These are phyloP conservation scores for Myathropa florea DNA, from an alignment of 2,888 invertebrate species.

Conservation along the genomic window DNA sequence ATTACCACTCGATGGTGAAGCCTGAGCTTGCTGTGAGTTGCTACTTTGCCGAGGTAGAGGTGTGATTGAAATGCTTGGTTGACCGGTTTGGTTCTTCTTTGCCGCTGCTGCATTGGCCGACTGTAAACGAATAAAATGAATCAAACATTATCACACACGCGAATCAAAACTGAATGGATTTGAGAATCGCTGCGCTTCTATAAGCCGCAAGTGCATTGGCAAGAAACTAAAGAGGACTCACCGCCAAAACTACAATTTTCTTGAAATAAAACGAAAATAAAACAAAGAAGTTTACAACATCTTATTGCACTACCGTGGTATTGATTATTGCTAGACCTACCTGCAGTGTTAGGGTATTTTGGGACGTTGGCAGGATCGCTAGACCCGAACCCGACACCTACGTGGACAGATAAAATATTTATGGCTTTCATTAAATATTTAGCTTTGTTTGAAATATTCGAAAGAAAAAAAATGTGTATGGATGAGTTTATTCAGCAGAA, in stretches of 20 bases:
- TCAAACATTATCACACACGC: neutral
- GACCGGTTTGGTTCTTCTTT: constrained; percentile 80
- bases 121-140: constrained; percentile 37
- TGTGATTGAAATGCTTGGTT: constrained; percentile 95
- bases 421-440: constrained; percentile 47
- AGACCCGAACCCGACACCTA: constrained; percentile 74
- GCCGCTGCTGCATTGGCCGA: constrained; percentile 72
- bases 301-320: constrained; percentile 8
- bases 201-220: constrained; percentile 25
- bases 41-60: constrained; percentile 88
- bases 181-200: constrained; percentile 7
- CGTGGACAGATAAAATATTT: constrained; percentile 68
- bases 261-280: constrained; percentile 10
- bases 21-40: constrained; percentile 77
- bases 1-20: constrained; percentile 79
- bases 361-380: constrained; percentile 73
- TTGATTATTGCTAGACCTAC: constrained; percentile 65
- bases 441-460: constrained; percentile 3
- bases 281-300: neutral
- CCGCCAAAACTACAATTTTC: constrained; percentile 12
- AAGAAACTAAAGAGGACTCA: constrained; percentile 1
- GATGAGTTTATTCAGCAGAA: neutral
- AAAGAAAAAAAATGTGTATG: constrained; percentile 4
- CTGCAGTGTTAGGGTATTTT: constrained; percentile 73
- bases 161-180: neutral